These are phyloP conservation scores for Pollenia amentaria DNA, from an alignment of 2,888 invertebrate genomes.

Conservation along the genomic window DNA sequence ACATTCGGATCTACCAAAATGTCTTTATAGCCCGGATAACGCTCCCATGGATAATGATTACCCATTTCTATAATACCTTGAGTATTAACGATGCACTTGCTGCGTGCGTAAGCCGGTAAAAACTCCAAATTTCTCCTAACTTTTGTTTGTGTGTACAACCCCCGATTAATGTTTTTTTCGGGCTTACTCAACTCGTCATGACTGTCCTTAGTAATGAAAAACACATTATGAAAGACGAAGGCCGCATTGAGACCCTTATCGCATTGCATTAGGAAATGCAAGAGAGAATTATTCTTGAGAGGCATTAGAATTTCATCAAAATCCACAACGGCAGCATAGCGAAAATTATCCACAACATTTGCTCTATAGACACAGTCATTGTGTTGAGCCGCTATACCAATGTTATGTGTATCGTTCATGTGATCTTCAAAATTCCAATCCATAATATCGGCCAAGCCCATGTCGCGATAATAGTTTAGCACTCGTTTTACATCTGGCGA, in stretches of 20 bases:
- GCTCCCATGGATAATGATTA: conserved; percentile 90
- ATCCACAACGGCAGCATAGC: conserved; percentile 93
- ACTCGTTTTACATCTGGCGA: conserved; percentile 82
- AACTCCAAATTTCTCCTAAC: conserved; percentile 81
- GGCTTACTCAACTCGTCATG: conserved; percentile 83
- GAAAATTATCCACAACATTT: conserved; percentile 89
- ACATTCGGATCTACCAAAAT: conserved; percentile 80
- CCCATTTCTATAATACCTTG: conserved; percentile 93
- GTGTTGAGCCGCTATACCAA: conserved; percentile 94
- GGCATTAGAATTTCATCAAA: conserved; percentile 95
- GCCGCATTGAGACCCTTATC: conserved; percentile 83
- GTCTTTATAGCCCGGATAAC: conserved; percentile 79
- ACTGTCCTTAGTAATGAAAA: conserved; percentile 85
- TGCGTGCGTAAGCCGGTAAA: conserved; percentile 90
- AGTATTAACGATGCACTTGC: conserved; percentile 94
- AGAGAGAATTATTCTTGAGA: conserved; percentile 89
- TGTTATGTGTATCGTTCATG: conserved; percentile 85
- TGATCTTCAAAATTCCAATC: conserved; percentile 83
- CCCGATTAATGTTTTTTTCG: conserved; percentile 79
- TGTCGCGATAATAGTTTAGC: conserved; percentile 81
- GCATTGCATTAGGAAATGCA: conserved; percentile 81
- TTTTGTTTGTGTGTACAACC: conserved; percentile 84
- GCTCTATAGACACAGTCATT: conserved; percentile 96
- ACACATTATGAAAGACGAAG: conserved; percentile 85
- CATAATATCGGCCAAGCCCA: conserved; percentile 82